Evolutionary conservation across 2,797 vertebrate genomes (phyloP), one percentile per base, ranked within the genome.

Genomic region (Potorous gilbertii): DNA sequence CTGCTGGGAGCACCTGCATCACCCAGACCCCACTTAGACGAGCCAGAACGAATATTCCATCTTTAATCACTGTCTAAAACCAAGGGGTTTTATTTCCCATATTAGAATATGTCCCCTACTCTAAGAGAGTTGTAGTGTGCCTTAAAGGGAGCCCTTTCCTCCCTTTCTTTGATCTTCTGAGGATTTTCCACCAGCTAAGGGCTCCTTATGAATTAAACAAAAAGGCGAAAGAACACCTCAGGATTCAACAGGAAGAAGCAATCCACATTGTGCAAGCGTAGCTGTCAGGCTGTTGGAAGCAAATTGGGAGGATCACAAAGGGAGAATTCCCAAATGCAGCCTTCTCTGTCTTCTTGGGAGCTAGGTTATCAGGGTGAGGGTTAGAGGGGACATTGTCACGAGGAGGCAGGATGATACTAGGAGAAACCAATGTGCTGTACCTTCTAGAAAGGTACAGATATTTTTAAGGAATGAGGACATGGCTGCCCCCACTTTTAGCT

Each of bases 151-250:
- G 87, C 92, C 92, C 92, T 59, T 96, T 94, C 91, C 90, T 14
- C 52, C 95, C 90, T 96, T 74, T 34, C 91, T 97, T 97, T 98
- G 95, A 97, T 96, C 95, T 96, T 87, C 5, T 40, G 24, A 52
- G 90, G 95, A 46, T 12, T 24, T 74, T 95, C 90, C 54, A 62
- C 46, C 56, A 93, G 92, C 92, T 59, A 96, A n/a, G 0, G 29
- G 92, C 91, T 95, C 92, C 91, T 91, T 87, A 97, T 95, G 95
- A 98, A 97, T 97, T 96, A 97, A 97, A 98, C 95, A 95, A 95
- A 94, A 98, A 95, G 9, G 89, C 56, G 62, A 52, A 5, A 52
- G 52, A 55, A 93, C 93, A 92, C 21, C 54, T 95, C 12, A 24
- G 62, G 74, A 92, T 94, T 57, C 90, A 55, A 66, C 4, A 93